Evolutionary conservation across 2,797 vertebrate species (phyloP), one percentile per base, ranked within the genome.

Genomic region (Tadarida brasiliensis): DNA sequence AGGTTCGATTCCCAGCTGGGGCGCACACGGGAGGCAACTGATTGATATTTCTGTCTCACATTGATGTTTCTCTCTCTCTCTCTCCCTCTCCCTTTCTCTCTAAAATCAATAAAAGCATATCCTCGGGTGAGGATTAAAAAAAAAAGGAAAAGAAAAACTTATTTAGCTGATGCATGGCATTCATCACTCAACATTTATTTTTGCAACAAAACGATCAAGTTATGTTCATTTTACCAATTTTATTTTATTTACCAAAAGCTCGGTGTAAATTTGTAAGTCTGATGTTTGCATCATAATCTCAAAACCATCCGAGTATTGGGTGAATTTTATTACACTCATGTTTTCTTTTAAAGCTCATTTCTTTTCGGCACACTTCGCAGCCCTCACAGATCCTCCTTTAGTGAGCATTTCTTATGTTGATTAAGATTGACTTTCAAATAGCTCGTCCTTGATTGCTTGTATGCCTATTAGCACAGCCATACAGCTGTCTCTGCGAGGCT

Each of bases 341-440:
- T 77, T 91, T 96, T 96, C n/a, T 63, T 84, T 80, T 74, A 70
- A 87, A 61, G 24, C 19, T 92, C 39, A 68, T 73, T 70, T 63
- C 87, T 56, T 87, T 74, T 6, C 39, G 26, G 24, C 44, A 19
- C 24, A 26, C 44, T 83, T 63, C 11, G 20, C 71, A 82, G 22
- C 4, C 77, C 15, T 54, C 70, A 26, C 26, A 59, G 19, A 54
- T 77, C 84, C n/a, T 94, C 26, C 57, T 67, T 86, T 56, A n/a
- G 68, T 61, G 44, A 84, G 39, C 51, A 95, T 90, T 76, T 90
- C 70, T 81, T 70, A 70, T 1, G 11, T 92, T 96, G 70, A 74
- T 93, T 89, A 91, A 85, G 33, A 93, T 88, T 91, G 82, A 74
- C 33, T 93, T 96, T 68, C 81, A 91, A 68, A 30, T 73, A 33